phyloP scores from a whole-genome alignment of 2,113 vertebrate genomes.

The Oncorhynchus tshawytscha region DNA sequence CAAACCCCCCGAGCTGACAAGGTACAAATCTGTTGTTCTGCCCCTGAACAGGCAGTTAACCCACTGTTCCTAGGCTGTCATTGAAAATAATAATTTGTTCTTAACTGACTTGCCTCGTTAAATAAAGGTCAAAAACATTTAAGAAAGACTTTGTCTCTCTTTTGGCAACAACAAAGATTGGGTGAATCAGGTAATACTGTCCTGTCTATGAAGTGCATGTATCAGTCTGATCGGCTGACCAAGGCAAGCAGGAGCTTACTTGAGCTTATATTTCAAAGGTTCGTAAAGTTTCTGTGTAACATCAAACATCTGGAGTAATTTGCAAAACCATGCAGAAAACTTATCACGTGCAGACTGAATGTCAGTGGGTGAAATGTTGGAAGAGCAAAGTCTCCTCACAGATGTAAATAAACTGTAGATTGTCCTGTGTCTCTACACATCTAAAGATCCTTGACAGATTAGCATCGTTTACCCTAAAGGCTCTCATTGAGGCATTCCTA shows the following conservation, averaged over 20 bases:
- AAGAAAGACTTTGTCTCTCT: background rate
- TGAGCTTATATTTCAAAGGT: background rate
- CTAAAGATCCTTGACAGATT: conserved; percentile 22
- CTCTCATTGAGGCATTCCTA: background rate
- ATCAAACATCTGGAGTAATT: background rate
- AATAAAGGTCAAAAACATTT: too few relatives aligned
- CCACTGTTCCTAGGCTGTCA: too few relatives aligned
- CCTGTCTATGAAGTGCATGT: background rate
- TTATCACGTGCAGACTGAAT: background rate
- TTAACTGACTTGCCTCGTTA: too few relatives aligned
- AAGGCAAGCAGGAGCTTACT: too few relatives aligned
- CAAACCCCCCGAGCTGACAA: too few relatives aligned
- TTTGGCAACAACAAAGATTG: background rate
- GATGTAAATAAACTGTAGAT: conserved; percentile 12
- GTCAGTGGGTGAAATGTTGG: background rate
- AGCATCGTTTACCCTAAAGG: conserved; percentile 22
- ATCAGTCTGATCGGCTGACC: too few relatives aligned
- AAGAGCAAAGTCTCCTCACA: too few relatives aligned
- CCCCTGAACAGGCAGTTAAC: too few relatives aligned
- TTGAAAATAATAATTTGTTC: too few relatives aligned
- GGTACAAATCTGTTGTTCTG: too few relatives aligned
- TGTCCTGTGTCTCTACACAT: conserved; percentile 1
- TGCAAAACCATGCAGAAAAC: background rate
- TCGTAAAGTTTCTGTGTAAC: background rate
- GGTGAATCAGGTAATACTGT: background rate